These are phyloP conservation scores for Microtus montanus DNA, from an alignment of 2,113 vertebrate genomes.

Conservation along the genomic window DNA sequence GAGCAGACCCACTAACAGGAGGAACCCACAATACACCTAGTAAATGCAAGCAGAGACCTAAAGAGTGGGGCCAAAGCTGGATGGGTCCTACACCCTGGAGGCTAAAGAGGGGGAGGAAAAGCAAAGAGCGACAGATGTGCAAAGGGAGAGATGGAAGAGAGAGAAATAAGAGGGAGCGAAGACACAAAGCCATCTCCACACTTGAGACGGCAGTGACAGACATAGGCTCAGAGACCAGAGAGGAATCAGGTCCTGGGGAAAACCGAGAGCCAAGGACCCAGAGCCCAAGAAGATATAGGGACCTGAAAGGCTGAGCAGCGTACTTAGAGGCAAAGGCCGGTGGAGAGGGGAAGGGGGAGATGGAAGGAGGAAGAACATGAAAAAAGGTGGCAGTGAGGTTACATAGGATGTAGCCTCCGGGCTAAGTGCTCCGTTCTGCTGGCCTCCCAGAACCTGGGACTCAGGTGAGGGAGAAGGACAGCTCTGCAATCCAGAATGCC, in stretches of 20 bases:
- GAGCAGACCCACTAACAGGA: background rate
- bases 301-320: background rate
- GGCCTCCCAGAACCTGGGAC: background rate
- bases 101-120: background rate
- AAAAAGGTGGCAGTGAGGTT: background rate
- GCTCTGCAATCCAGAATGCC: background rate
- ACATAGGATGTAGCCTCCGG: background rate
- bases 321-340: background rate
- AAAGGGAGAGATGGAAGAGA: background rate
- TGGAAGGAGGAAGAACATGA: background rate
- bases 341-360: background rate
- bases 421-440: background rate
- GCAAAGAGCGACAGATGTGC: background rate
- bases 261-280: background rate
- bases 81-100: background rate
- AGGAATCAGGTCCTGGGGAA: background rate
- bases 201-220: background rate
- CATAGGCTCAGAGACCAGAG: background rate
- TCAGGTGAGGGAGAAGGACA: background rate
- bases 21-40: slow-evolving; percentile 10
- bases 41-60: background rate
- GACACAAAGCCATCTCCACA: background rate
- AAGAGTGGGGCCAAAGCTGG: background rate
- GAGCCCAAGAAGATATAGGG: background rate
- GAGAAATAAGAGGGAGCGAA: background rate